Base-by-base conservation (phyloP, 2,888 invertebrate genomes). In the Agriopis marginaria region DNA sequence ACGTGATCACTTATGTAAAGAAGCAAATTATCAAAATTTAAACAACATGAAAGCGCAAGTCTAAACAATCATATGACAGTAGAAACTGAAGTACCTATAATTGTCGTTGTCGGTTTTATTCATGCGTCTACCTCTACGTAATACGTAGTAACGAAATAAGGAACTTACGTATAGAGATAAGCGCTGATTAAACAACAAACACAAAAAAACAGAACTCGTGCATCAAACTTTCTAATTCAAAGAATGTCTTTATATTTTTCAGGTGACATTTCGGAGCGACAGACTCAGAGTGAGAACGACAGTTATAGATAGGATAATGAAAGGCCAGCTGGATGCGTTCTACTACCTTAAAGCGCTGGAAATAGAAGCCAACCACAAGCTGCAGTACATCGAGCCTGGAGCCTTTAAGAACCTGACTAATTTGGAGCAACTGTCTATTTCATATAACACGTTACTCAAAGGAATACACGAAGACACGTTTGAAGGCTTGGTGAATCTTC, bases 301-400 rank as follows among this genome's bases (percentile, higher is more conserved):
- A 4, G 89, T 89, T n/a, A 94, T 95, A 12, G 82, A 79, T 6
- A 80, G 85, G 71, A 87, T 95, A 9, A 73, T 74, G 6, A 85
- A 82, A 68, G 93, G 92, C n/a, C 94, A 94, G 77, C 82, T 95
- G 3, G 81, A 89, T 77, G 72, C 77, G 40, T 78, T 92, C 9
- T 81, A 79, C 42, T 87, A 93, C 65, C 75, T 95, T 51, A 86
- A 86, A 77, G 82, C 84, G 5, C 79, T 96, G 11, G 90, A 93
- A 73, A 91, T 96, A 67, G 95, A 95, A 81, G 95, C 94, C 0
- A 96, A 96, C 75, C 91, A 92, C 72, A 86, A 92, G 62, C 83
- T 96, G n/a, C 86, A 76, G 12, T 82, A 85, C 62, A 89, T 96
- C 39, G 88, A 94, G 75, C 89, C 93, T 0, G 94, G 95, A 8